Conservation (phyloP, 2,888 invertebrate species). For the Phalera bucephala region DNA sequence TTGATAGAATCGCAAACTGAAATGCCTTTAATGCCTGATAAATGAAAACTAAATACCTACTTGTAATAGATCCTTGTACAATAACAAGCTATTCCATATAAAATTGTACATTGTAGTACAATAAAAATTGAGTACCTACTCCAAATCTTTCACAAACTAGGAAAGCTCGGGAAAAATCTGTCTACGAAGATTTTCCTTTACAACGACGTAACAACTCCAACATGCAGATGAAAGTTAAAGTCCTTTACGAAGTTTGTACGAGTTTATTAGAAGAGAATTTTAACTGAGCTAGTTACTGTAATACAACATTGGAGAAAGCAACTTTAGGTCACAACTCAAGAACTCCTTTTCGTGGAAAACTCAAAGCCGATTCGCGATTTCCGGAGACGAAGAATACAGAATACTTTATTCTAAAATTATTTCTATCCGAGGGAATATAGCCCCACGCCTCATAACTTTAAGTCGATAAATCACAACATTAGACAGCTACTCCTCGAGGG, state of each 20-base stretch:
- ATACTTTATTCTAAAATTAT: conserved; percentile 44
- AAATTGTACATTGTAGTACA: too few relatives aligned
- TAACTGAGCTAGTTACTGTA: conserved; percentile 18
- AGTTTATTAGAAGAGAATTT: conserved; percentile 23
- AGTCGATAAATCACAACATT: conserved; percentile 67
- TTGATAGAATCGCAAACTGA: too few relatives aligned
- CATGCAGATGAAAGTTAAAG: conserved; percentile 24
- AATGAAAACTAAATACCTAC: too few relatives aligned
- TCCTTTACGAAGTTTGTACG: conserved; percentile 19
- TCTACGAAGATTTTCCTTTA: conserved; percentile 17
- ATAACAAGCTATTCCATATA: too few relatives aligned
- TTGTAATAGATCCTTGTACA: too few relatives aligned
- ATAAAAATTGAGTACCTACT: too few relatives aligned
- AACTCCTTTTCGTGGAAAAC: conserved; percentile 1
- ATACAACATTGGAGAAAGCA: conserved; percentile 9
- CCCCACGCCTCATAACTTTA: conserved; percentile 55
- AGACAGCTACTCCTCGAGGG: conserved; percentile 56
- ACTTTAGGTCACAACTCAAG: neutral
- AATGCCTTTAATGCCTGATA: too few relatives aligned
- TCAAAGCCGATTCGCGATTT: conserved; percentile 5
- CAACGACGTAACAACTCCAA: conserved; percentile 15
- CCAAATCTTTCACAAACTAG: neutral
- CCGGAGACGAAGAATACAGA: conserved; percentile 18
- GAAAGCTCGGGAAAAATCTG: conserved; percentile 12
- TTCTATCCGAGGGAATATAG: conserved; percentile 40